Evolutionary conservation across 2,797 vertebrate species (phyloP), one percentile per base, ranked within the genome.

Genomic region (Petrocephalus schoutedeni): DNA sequence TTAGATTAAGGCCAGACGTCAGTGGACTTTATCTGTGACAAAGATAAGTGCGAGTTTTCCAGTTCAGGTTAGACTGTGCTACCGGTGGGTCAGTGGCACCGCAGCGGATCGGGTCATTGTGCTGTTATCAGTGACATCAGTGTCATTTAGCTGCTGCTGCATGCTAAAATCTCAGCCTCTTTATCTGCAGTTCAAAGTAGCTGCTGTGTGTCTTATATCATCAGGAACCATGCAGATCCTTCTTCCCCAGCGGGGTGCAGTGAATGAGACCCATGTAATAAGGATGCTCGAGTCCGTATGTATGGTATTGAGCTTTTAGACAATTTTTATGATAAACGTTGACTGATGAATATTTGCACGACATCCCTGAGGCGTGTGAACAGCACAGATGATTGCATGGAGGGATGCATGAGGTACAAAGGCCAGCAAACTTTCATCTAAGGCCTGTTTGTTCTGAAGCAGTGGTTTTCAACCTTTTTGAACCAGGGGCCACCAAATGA

Each of bases 1-100:
- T 84, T 86, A 58, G 86, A 89, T 89, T 89, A 54, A 36, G 53
- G 58, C 56, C 49, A 23, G 36, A 86, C 74, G 87, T 89, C 89
- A 88, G 12, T 36, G 45, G 53, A 82, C 61, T 51, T 61, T 87
- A 80, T 86, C 32, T 56, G 7, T 49, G 21, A 41, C 58, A 82
- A 86, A 3, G 41, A 12, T 57, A 56, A 90, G 86, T 45, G 57
- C 0, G 16, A 61, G 57, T 45, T 61, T 64, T 61, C 32, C 19
- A 19, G 58, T 23, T 86, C 85, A 61, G 64, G 57, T 28, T 28
- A 57, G 23, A 28, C 54, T 61, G n/a, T 6, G 19, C 19, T 51
- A 53, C 16, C 71, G 45, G 71, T 77, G 71, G 71, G 45, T 83
- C 80, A 53, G 45, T 45, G 3, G 49, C 8, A 49, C 80, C 2